Conservation (phyloP, 1,140 invertebrate genomes). For the Diorhabda sublineata region DNA sequence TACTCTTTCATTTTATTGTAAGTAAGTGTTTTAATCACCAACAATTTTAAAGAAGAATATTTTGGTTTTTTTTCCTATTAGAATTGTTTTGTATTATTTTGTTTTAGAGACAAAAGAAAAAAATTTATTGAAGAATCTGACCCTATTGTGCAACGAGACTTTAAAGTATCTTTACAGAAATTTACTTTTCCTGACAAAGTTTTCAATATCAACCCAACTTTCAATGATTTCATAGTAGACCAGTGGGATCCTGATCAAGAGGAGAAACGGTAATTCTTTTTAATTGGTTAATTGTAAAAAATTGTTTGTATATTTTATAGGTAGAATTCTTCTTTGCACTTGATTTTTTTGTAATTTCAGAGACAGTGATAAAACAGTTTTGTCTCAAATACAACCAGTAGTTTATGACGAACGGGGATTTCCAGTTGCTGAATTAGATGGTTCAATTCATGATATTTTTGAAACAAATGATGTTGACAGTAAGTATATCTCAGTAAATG, state of each 20-base stretch:
- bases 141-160: neutral
- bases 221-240: slow-evolving; percentile 50
- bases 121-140: neutral
- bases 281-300: neutral
- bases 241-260: slow-evolving; percentile 54
- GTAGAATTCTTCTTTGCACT: neutral
- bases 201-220: slow-evolving; percentile 30
- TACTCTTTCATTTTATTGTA: slow-evolving; percentile 35
- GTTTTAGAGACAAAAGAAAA: slow-evolving; percentile 12
- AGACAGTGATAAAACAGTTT: slow-evolving; percentile 8
- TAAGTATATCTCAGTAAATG: slow-evolving; percentile 6
- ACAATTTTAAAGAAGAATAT: neutral
- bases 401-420: slow-evolving; percentile 48
- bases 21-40: slow-evolving; percentile 14
- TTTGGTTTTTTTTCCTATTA: neutral
- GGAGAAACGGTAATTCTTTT: slow-evolving; percentile 37
- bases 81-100: neutral
- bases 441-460: slow-evolving; percentile 42
- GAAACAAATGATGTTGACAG: slow-evolving; percentile 41
- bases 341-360: slow-evolving; percentile 8
- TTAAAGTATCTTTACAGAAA: neutral
- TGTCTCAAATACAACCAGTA: slow-evolving; percentile 21
- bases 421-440: slow-evolving; percentile 42
- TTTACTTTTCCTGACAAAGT: neutral
- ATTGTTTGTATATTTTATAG: neutral